Evolutionary conservation across 2,888 invertebrate species (phyloP), one percentile per base, ranked within the genome.

Genomic region (Ceraclea dissimilis): DNA sequence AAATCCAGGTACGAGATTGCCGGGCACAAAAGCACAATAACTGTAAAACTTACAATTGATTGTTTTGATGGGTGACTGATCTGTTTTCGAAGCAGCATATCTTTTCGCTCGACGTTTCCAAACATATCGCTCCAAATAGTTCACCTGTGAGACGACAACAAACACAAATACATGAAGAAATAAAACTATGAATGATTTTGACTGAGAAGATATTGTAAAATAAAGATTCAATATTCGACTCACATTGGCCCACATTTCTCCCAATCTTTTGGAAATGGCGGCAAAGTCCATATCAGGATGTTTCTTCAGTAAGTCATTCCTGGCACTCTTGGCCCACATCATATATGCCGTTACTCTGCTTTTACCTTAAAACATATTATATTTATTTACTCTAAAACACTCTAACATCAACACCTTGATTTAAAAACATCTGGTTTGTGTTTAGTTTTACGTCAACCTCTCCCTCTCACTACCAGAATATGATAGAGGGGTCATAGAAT

Each of bases 221-320:
- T 16, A 39, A 2, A 46, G 18, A 18, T 19, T n/a, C 18, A 46
- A 46, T 18, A 6, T 46, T 8, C 4, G 18, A 59, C 76, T 71
- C 50, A 93, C 87, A 65, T 88, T 86, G 26, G 90, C 85, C 94
- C 93, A 93, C 70, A 93, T 80, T 69, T 93, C 93, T 34, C 92
- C 91, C 11, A 94, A 78, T 10, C 89, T 80, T 65, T 90, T 88
- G 46, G 92, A 91, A 60, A 91, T 86, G 54, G 86, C 83, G 0
- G 88, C 84, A 73, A 92, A 91, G 75, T 93, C 90, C 81, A 89
- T 83, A 55, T 85, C 83, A 0, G 90, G 88, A 67, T 84, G 82
- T 61, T 84, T 81, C 51, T 83, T 78, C 26, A 88, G 74, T 56
- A 90, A 76, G 63, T 86, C 85, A 60, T 86, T 85, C 43, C 93